A percentile compares a stretch with the other conserved stretches of the same genome.
These are phyloP conservation scores for Meles meles DNA, from an alignment of 2,113 vertebrate species.

Conservation along the genomic window DNA sequence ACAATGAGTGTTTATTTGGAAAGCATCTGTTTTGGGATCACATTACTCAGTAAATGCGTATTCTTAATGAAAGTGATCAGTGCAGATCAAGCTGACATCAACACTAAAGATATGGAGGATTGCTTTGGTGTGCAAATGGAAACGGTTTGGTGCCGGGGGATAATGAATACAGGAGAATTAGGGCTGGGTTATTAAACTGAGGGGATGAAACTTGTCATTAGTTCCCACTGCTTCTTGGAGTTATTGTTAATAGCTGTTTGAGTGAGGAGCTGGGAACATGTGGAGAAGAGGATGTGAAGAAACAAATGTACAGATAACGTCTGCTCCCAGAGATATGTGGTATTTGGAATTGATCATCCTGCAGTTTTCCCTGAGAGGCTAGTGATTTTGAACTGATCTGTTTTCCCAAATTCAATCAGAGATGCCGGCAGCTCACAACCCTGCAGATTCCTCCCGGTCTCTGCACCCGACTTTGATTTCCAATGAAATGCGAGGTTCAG, in stretches of 20 bases:
- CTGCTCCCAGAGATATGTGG: constrained; percentile 7
- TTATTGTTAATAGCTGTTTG: constrained; percentile 60
- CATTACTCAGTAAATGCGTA: constrained; percentile 71
- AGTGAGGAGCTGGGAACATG: constrained; percentile 48
- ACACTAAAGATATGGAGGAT: constrained; percentile 58
- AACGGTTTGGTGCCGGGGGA: constrained; percentile 66
- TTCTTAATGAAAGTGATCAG: constrained; percentile 72
- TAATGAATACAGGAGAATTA: constrained; percentile 68
- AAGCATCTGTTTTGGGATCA: constrained; percentile 63
- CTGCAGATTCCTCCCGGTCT: background rate
- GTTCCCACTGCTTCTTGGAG: constrained; percentile 4
- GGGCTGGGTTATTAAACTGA: constrained; percentile 46
- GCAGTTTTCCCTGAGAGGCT: constrained; percentile 35
- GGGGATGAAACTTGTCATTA: constrained; percentile 59
- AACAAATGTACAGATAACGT: constrained; percentile 51
- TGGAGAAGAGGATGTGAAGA: constrained; percentile 48
- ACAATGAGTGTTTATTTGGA: constrained; percentile 26
- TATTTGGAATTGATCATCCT: constrained; percentile 42
- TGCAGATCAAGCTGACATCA: constrained; percentile 69
- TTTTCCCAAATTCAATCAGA: constrained; percentile 43
- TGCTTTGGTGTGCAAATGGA: constrained; percentile 65
- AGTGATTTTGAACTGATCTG: constrained; percentile 54
- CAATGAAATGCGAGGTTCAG: background rate
- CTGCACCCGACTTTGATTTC: background rate
- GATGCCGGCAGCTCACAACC: background rate